Evolutionary conservation across 2,113 vertebrate species (phyloP), one percentile per base, ranked within the genome.

Genomic region (Bos indicus): DNA sequence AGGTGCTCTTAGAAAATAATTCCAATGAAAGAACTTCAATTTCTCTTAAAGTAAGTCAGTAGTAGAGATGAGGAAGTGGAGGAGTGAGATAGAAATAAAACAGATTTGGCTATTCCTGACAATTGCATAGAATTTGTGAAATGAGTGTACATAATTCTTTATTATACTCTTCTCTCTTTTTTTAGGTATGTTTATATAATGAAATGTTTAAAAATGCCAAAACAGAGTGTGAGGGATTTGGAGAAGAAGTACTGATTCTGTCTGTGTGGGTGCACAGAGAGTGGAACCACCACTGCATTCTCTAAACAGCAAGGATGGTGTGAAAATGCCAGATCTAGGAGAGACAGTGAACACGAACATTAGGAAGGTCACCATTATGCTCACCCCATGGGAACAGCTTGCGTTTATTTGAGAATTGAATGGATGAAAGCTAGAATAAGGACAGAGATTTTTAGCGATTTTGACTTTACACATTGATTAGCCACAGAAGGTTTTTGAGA

Each of bases 1-100:
- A 67, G 57, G n/a, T 59, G 21, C 46, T 84, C 28, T 81, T 25
- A 26, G 48, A 86, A 94, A 87, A 83, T 26, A 89, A 89, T 40
- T 71, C 14, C 14, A 52, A 7, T 12, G 40, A 28, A 81, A 62
- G 4, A 92, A 52, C 33, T 43, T 21, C 54, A 25, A 14, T 43
- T 36, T 62, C 11, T 5, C 13, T 48, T n/a, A 86, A 78, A 28
- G 33, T 59, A 78, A 74, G 15, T 9, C 12, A 57, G 25, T 2
- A 51, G 14, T n/a, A 48, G 43, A 54, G 8, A 60, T 52, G 19
- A 19, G 25, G 19, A 54, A 33, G 13, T 30, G 4, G 51, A 43
- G 0, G 8, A 28, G 30, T 10, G 13, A 33, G 23, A 23, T 7
- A 57, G 10, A 85, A 54, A 36, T 36, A 23, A 81, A 88, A 30